phyloP scores from a whole-genome alignment of 2,113 vertebrate genomes.

The Eonycteris spelaea region DNA sequence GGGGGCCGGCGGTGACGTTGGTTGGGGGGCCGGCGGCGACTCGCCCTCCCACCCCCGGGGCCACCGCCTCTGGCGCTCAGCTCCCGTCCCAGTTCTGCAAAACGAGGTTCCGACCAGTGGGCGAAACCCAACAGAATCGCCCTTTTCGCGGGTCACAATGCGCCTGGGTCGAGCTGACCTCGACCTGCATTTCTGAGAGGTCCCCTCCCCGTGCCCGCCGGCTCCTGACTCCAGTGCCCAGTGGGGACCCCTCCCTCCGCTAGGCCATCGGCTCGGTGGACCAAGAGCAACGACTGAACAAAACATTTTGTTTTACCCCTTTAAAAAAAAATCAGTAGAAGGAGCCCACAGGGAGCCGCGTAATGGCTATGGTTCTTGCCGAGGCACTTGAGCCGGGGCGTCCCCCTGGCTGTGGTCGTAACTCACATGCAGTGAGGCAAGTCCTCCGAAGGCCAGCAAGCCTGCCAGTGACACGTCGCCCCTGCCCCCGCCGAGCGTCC shows the following conservation, averaged over 20 bases:
- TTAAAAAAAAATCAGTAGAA: no score
- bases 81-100: no score
- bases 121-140: neutral
- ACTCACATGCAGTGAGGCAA: neutral
- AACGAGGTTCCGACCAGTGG: neutral
- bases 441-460: neutral
- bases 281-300: neutral
- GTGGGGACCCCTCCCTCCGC: rapidly evolving
- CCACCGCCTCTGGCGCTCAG: neutral
- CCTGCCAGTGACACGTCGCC: neutral
- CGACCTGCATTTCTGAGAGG: neutral
- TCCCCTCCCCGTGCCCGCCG: rapidly evolving
- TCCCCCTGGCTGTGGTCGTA: neutral
- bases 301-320: neutral
- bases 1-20: no score
- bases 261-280: neutral
- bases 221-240: rapidly evolving
- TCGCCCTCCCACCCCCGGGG: no score
- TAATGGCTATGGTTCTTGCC: neutral
- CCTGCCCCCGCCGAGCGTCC: neutral
- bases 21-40: no score
- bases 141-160: neutral
- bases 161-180: rapidly evolving
- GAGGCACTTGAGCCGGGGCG: rapidly evolving
- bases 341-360: neutral